These are phyloP conservation scores for Kuschelorhynchus macadamiae DNA, from an alignment of 2,888 invertebrate species.

Conservation along the genomic window DNA sequence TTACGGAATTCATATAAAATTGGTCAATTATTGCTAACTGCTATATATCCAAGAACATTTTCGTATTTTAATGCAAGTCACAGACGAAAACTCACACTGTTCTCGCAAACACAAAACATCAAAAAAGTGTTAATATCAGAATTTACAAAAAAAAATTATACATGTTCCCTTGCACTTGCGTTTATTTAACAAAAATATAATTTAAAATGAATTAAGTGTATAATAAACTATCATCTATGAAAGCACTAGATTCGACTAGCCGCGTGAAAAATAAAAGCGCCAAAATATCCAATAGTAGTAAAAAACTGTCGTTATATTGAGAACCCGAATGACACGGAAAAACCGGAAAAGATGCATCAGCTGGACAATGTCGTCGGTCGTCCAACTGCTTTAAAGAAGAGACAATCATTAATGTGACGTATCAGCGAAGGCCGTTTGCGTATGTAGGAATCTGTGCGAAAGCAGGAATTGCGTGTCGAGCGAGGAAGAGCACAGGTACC, in stretches of 20 bases:
- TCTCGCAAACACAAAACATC: too few relatives aligned
- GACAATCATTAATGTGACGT: conserved; percentile 25
- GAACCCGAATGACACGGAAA: conserved; percentile 18
- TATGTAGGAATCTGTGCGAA: conserved; percentile 27
- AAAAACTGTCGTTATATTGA: conserved; percentile 14
- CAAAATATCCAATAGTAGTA: conserved; percentile 3
- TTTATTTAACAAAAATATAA: too few relatives aligned
- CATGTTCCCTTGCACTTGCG: too few relatives aligned
- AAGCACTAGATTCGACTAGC: conserved; percentile 11
- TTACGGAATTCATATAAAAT: too few relatives aligned
- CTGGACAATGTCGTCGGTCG: conserved; percentile 22
- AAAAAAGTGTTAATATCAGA: too few relatives aligned
- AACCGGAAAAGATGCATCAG: conserved; percentile 25
- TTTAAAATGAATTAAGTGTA: too few relatives aligned
- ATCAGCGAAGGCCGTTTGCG: conserved; percentile 18
- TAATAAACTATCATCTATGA: conserved; percentile 10
- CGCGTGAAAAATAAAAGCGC: conserved; percentile 4
- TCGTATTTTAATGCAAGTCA: too few relatives aligned
- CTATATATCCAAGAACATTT: too few relatives aligned
- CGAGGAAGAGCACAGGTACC: conserved; percentile 14
- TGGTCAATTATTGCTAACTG: too few relatives aligned
- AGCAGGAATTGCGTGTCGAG: conserved; percentile 31
- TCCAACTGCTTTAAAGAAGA: conserved; percentile 31
- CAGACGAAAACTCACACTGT: too few relatives aligned
- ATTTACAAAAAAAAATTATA: too few relatives aligned